Evolutionary conservation across 2,113 vertebrate species (phyloP), one percentile per base, ranked within the genome.

Genomic region (Festucalex cinctus): DNA sequence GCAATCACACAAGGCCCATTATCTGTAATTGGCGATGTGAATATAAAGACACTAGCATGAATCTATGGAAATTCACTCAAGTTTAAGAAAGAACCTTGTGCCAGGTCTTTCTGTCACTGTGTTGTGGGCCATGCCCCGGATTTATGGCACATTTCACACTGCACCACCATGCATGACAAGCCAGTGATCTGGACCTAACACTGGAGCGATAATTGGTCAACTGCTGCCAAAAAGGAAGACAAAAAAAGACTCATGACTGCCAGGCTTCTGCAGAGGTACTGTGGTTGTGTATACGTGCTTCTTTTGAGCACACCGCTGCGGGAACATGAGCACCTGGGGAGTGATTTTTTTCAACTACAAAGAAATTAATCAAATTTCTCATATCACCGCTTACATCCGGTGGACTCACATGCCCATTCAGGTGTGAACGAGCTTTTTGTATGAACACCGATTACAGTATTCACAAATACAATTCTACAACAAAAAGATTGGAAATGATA

Each of bases 71-170:
- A 72, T 80, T 80, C 70, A 78, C 62, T 68, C 46, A 77, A 76
- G 79, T 74, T 76, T 82, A 73, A 85, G 60, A 28, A 43, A 16
- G 3, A 73, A 67, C 72, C 48, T 68, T 74, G 19, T 82, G 80
- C 82, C 82, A 85, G 77, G 71, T 74, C 75, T 83, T 75, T 82
- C 74, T 84, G 80, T 71, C 75, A 81, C 76, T 79, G 79, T 81
- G 79, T 79, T 78, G 73, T 70, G 75, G 82, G 86, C 78, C 71
- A 19, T 81, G 83, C 78, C 71, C 81, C 81, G 71, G 88, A 91
- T 91, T 90, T 91, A 90, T 91, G 83, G 78, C 71, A 85, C 76
- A 87, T 89, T 89, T 92, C 85, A 89, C 88, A 91, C 83, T 68
- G 73, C 74, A 81, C 83, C 78, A 84, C 77, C 67, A 78, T 60